phyloP scores from a whole-genome alignment of 2,113 vertebrate species.

The Otis tarda region DNA sequence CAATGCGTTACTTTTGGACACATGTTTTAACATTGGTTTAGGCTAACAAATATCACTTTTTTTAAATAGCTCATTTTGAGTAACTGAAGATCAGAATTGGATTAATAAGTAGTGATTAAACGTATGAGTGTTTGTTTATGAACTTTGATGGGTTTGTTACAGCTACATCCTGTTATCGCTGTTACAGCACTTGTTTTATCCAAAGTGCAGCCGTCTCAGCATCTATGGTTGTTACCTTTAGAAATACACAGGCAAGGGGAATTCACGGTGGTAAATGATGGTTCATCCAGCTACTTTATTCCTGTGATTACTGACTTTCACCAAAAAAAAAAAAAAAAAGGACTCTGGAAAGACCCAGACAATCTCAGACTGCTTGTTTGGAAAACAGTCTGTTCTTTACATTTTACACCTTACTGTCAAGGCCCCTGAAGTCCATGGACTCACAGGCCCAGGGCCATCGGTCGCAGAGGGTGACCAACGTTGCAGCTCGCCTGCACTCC shows the following conservation, averaged over 20 bases:
- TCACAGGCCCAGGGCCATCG: background rate
- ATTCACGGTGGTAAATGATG: background rate
- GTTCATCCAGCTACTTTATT: background rate
- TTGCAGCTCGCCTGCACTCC: background rate
- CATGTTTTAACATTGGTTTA: slow-evolving; percentile 56
- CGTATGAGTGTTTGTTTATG: slow-evolving; percentile 54
- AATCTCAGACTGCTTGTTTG: background rate
- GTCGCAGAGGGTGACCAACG: background rate
- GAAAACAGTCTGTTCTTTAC: background rate
- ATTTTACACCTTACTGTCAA: background rate
- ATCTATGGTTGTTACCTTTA: slow-evolving; percentile 7
- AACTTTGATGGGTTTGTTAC: slow-evolving; percentile 54
- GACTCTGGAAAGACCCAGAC: background rate
- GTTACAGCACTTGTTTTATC: slow-evolving; percentile 45
- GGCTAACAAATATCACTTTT: slow-evolving; percentile 61
- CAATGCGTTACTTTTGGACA: slow-evolving; percentile 51
- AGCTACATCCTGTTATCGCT: slow-evolving; percentile 30
- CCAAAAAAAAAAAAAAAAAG: background rate
- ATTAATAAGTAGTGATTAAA: slow-evolving; percentile 73
- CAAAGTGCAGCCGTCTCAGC: slow-evolving; percentile 32
- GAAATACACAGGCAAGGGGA: background rate
- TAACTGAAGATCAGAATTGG: slow-evolving; percentile 53
- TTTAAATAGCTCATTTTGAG: slow-evolving; percentile 44
- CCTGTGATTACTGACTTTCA: background rate
- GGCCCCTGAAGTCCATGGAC: background rate